Evolutionary conservation across 2,113 vertebrate species (phyloP).

Genomic region (Helogale parvula): DNA sequence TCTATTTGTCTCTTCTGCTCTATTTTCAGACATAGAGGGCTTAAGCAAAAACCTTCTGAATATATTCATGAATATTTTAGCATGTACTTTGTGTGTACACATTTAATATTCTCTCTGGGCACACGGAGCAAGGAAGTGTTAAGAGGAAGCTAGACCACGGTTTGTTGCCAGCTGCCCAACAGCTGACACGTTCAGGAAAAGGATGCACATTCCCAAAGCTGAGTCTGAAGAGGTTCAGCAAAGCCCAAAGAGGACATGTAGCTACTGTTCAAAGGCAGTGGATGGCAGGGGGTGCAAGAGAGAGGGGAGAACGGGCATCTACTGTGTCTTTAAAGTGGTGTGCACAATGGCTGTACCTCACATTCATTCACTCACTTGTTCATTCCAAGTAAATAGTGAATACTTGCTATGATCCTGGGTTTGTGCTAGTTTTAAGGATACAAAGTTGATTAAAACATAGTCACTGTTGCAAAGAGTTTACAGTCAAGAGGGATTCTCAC

Average conservation of each 20-base stretch:
- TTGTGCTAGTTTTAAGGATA: background rate
- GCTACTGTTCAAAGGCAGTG: background rate
- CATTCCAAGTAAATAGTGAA: background rate
- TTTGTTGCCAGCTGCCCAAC: background rate
- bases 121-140: slow-evolving; percentile 26
- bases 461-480: background rate
- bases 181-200: background rate
- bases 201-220: background rate
- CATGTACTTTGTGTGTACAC: slow-evolving; percentile 68
- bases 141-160: slow-evolving; percentile 3
- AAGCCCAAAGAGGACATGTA: background rate
- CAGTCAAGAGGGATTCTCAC: background rate
- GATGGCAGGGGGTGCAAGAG: fast-evolving
- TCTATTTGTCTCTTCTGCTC: slow-evolving; percentile 65
- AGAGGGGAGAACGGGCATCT: background rate
- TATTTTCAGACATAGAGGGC: slow-evolving; percentile 73
- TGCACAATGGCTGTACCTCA: background rate
- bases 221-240: background rate
- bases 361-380: background rate
- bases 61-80: slow-evolving; percentile 78
- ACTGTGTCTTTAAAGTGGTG: background rate
- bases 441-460: background rate
- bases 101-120: slow-evolving; percentile 73
- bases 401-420: background rate
- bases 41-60: slow-evolving; percentile 48